Evolutionary conservation across 1,140 invertebrate genomes (phyloP).

Genomic region (Pseudomyrmex gracilis): DNA sequence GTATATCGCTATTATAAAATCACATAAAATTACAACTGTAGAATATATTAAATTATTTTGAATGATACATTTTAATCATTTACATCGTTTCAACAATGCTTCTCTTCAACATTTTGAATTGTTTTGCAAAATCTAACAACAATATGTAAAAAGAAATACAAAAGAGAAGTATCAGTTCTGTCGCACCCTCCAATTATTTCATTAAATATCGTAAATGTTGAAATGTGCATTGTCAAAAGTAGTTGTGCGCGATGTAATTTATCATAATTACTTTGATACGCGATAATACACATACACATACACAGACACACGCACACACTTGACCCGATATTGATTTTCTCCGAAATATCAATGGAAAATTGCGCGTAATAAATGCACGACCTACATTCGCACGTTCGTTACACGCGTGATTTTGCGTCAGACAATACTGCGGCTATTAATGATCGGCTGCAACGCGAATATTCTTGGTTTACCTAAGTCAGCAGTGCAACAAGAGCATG

Average conservation of each 20-base stretch:
- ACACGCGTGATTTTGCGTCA: neutral
- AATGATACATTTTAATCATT: too few relatives aligned
- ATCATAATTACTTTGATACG: neutral
- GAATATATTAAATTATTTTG: too few relatives aligned
- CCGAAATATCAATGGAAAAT: neutral
- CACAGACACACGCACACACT: too few relatives aligned
- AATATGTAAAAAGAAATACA: too few relatives aligned
- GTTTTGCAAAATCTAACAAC: too few relatives aligned
- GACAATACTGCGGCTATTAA: conserved; percentile 3
- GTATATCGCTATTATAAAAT: too few relatives aligned
- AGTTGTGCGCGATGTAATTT: neutral
- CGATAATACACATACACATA: neutral
- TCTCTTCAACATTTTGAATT: too few relatives aligned
- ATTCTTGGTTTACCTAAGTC: conserved; percentile 7
- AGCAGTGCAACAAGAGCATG: conserved; percentile 6
- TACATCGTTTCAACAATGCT: too few relatives aligned
- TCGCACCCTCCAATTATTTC: too few relatives aligned
- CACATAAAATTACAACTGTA: too few relatives aligned
- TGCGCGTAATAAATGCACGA: neutral
- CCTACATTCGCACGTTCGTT: neutral
- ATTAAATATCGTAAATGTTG: neutral
- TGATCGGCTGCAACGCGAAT: neutral
- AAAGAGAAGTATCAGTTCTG: too few relatives aligned
- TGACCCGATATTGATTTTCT: too few relatives aligned
- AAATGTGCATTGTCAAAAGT: neutral